These are phyloP conservation scores for Zoroaster sp. DNA, from an alignment of 53 echinoderm and acorn worm genomes.

Conservation along the genomic window DNA sequence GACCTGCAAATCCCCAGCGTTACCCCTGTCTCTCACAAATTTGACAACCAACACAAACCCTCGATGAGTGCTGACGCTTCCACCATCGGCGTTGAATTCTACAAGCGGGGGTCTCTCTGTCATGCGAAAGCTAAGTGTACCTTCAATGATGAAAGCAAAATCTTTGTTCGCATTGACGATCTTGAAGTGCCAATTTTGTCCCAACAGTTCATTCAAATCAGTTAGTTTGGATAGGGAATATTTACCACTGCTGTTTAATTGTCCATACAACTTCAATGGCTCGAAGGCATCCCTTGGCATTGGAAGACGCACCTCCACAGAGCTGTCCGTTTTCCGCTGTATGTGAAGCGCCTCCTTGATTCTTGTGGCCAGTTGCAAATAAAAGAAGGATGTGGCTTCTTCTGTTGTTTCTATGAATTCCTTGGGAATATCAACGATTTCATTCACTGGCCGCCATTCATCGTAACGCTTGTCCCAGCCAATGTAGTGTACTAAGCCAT, in stretches of 20 bases:
- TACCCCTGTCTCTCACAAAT: conserved; percentile 54
- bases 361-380: background rate
- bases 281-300: conserved; percentile 52
- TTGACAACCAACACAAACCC: conserved; percentile 54
- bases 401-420: background rate
- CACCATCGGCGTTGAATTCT: conserved; percentile 46
- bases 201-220: background rate
- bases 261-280: background rate
- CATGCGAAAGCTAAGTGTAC: conserved; percentile 35
- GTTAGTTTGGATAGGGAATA: background rate
- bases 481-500: background rate
- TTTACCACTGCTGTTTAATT: background rate
- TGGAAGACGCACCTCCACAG: conserved; percentile 46
- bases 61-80: conserved; percentile 26
- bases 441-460: background rate
- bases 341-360: conserved; percentile 50
- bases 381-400: conserved; percentile 7
- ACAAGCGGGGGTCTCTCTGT: conserved; percentile 43
- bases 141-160: conserved; percentile 48
- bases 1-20: conserved; percentile 4
- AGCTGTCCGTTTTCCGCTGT: conserved; percentile 39
- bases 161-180: conserved; percentile 56
- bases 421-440: background rate
- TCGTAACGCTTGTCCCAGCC: background rate
- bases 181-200: conserved; percentile 25